A percentile compares a stretch with the other conserved stretches of the same genome.
These are phyloP conservation scores for Tenthredo mesomela DNA, from an alignment of 2,888 invertebrate species.

Conservation along the genomic window DNA sequence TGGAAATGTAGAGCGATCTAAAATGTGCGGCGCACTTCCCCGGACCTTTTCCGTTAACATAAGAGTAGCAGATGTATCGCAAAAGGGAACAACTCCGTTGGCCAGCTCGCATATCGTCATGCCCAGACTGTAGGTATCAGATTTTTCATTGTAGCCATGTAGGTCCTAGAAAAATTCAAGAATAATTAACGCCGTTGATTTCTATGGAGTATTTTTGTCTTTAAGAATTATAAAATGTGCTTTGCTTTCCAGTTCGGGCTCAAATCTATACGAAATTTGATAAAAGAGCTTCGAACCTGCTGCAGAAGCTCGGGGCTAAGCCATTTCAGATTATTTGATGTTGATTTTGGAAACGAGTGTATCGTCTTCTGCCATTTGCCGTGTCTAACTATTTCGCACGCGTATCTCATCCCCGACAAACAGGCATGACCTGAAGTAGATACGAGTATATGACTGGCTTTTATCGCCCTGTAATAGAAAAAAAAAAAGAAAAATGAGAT, in stretches of 20 bases:
- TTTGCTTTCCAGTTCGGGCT: background rate
- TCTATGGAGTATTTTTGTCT: no score
- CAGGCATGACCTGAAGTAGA: conserved; percentile 86
- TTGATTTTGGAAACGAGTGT: conserved; percentile 87
- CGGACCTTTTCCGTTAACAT: conserved; percentile 95
- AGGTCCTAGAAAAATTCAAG: conserved; percentile 82
- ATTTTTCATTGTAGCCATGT: conserved; percentile 92
- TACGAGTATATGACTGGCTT: conserved; percentile 91
- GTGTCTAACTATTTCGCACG: conserved; percentile 86
- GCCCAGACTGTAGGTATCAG: conserved; percentile 95
- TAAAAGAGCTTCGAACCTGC: conserved; percentile 81
- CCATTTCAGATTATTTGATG: conserved; percentile 90
- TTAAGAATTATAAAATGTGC: background rate
- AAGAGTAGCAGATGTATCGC: conserved; percentile 90
- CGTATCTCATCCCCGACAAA: conserved; percentile 89
- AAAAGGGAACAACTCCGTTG: conserved; percentile 94
- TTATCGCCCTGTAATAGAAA: conserved; percentile 84
- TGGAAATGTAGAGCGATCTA: conserved; percentile 87
- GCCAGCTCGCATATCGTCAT: conserved; percentile 93
- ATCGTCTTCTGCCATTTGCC: conserved; percentile 86
- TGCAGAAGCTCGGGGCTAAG: conserved; percentile 94
- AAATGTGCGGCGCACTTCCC: conserved; percentile 87
- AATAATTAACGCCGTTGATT: background rate
- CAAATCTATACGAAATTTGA: background rate
- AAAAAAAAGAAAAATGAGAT: background rate